phyloP scores from a whole-genome alignment of 2,888 invertebrate species.

The Gastracanthus pulcherrimus region DNA sequence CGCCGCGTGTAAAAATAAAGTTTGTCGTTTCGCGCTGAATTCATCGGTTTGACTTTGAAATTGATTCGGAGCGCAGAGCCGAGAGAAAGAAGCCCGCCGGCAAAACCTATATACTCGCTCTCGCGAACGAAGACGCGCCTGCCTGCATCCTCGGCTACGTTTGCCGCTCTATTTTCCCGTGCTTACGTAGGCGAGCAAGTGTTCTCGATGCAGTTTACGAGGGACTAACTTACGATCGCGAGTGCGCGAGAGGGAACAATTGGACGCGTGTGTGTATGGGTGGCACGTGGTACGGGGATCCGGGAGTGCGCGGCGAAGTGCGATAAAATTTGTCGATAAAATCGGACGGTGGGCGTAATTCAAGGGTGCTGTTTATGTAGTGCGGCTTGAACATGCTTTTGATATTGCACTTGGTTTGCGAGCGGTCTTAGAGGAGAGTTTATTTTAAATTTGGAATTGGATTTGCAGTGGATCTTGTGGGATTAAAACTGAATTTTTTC shows the following conservation, averaged over 20 bases:
- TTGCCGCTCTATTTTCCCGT: conserved; percentile 7
- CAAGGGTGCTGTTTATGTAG: no score
- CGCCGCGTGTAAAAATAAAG: no score
- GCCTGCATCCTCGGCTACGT: not conserved
- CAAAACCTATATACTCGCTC: not conserved
- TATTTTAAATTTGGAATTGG: no score
- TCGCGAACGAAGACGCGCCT: not conserved
- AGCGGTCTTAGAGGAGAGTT: no score
- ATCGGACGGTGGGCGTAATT: not conserved
- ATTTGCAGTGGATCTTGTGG: no score
- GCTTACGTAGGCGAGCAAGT: not conserved
- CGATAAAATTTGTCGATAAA: not conserved
- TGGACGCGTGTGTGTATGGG: no score
- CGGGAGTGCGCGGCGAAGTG: not conserved
- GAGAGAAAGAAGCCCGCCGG: not conserved
- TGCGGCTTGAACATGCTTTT: no score
- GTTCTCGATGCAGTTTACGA: conserved; percentile 23
- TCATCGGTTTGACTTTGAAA: conserved; percentile 8
- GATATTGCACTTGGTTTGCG: no score
- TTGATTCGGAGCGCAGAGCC: not conserved
- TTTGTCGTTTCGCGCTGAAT: no score
- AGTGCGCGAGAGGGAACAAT: not conserved
- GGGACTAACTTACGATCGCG: not conserved
- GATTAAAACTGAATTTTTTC: no score
- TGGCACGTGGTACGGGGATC: no score